Base-by-base conservation (phyloP, 2,888 invertebrate genomes). In the Tenthredo notha region DNA sequence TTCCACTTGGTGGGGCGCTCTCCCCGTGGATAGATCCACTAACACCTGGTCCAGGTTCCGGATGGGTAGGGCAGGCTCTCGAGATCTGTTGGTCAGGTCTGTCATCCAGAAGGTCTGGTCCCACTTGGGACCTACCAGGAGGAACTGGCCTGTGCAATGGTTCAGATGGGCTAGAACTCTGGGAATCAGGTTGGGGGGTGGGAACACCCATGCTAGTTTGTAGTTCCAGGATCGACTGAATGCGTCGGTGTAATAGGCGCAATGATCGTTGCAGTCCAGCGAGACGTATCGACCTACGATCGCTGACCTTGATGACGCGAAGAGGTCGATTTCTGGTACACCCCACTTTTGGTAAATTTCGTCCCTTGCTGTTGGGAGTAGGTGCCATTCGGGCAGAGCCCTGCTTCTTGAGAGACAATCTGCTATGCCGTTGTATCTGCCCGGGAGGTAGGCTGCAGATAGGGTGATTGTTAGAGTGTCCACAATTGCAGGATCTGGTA, bases 391-490 rank as follows among this genome's bases (percentile, higher is more conserved):
- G 10, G 88, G 87, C 0, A 86, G 83, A 3, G 58, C 1, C 18
- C 67, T 87, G 10, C 61, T 47, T 50, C 88, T 54, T 1, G 90
- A 91, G 0, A 90, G 86, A 7, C 87, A 85, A 70, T 90, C 90
- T 6, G 90, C 90, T 37, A 89, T 89, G 2, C 88, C 88, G 84
- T 91, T 91, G 90, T 88, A 90, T 21, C 86, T 84, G 9, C 89
- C 90, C 21, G 90, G 90, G 6, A 90, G 86, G 78, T 88, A 88
- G 18, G 75, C 21, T 1, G 86, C 84, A 5, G 83, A 85, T 10
- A 86, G n/a, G 2, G 47, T 50, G 18, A 85, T 72, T 5, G 61
- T 7, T 7, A 85, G 70, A 2, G 54, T 5, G 61, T 88, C 85
- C 6, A 85, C 72, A 21, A 85, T 29, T 72, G 9, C 2, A 88